phyloP scores from a whole-genome alignment of 2,113 vertebrate species.

The chimpanzee (Pan troglodytes) region DNA sequence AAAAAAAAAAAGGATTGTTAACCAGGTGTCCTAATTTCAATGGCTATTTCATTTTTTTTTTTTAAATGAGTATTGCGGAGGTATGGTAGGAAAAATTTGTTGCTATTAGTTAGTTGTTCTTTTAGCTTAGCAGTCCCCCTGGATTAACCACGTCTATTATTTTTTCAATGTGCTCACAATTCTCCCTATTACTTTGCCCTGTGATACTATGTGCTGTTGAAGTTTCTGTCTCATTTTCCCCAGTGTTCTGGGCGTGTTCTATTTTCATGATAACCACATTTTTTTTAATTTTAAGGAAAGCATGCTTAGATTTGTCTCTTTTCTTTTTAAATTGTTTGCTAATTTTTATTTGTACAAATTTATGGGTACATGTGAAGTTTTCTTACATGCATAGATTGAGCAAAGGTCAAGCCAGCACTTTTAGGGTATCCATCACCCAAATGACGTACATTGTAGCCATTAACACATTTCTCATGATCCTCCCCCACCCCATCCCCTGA shows the following conservation, averaged over 20 bases:
- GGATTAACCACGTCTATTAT: background rate
- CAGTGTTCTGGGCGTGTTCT: accelerated
- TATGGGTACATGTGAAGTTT: background rate
- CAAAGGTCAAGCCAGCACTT: background rate
- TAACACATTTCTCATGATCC: background rate
- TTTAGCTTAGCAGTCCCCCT: background rate
- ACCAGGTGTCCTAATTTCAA: background rate
- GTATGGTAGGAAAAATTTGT: background rate
- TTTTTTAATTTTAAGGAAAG: too few relatives aligned
- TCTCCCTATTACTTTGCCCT: too few relatives aligned
- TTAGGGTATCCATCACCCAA: background rate
- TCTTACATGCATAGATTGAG: background rate
- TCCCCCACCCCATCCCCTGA: background rate
- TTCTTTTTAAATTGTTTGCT: background rate
- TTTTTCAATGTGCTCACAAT: background rate
- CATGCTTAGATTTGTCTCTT: background rate
- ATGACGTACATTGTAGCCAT: background rate
- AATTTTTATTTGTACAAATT: background rate
- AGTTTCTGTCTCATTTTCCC: background rate
- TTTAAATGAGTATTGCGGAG: background rate
- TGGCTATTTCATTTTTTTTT: background rate
- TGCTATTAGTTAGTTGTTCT: background rate
- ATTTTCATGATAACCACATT: background rate
- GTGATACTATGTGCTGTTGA: accelerated
- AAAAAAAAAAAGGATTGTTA: too few relatives aligned